Evolutionary conservation across 1,140 invertebrate genomes (phyloP), one percentile per base, ranked within the genome.

Genomic region (Samia ricini): DNA sequence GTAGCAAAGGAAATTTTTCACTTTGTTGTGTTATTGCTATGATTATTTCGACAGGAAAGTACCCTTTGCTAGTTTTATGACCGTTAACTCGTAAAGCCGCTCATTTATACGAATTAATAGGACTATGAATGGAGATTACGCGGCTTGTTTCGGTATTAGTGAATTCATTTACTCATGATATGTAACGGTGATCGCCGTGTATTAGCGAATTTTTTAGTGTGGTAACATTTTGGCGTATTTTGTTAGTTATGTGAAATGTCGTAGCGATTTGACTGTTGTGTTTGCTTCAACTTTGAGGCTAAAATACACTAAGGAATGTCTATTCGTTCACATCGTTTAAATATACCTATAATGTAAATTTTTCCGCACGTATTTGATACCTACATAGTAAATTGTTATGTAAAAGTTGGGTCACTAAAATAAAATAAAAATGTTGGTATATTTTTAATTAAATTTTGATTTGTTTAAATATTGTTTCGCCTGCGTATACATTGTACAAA

Each of bases 131-230:
- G 33, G 33, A 42, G 56, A 12, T 20, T 42, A 59, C 57, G 57
- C 22, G 57, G n/a, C 23, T 59, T 42, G 22, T 22, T 49, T 23
- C 12, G 18, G n/a, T 56, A 59, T 59, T 59, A 59, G 57, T 23
- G 29, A 59, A 59, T 59, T 59, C 2, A 59, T 59, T 59, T 59
- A 24, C 24, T 42, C 36, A 22, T 50, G 49, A 50, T 59, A 24
- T 59, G 33, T 42, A 48, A 50, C 72, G 77, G 74, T 77, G 74
- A 79, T 80, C 85, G 77, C 76, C 78, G 74, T 64, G 67, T 80
- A 80, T 76, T 89, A 89, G 86, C 74, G 76, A 89, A 89, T 89
- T 89, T 83, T 88, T 89, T 87, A 87, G 83, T 78, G 79, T 87
- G 79, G 80, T 89, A 85, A 63, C 68, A 76, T 76, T 83, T 79